Percentiles rank a stretch among this genome's conserved stretches.
Conservation (phyloP, 2,113 vertebrate genomes). For the Pogonocichla stellata region DNA sequence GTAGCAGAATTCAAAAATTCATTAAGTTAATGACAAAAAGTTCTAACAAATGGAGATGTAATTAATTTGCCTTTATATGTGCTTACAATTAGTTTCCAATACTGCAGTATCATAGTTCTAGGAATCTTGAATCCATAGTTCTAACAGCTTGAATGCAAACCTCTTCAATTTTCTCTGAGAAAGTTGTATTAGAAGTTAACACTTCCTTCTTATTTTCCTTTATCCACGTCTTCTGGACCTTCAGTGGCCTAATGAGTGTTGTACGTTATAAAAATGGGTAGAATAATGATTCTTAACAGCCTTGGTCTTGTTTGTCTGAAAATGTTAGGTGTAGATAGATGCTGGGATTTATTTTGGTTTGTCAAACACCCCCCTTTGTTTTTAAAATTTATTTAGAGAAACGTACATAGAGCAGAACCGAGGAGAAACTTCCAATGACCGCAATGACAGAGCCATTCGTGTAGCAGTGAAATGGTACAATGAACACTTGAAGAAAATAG, state of each 20-base stretch:
- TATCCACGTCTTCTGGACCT: neutral
- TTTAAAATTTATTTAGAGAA: conserved; percentile 75
- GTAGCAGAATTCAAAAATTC: neutral
- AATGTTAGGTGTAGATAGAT: neutral
- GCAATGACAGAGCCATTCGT: conserved; percentile 94
- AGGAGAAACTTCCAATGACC: conserved; percentile 92
- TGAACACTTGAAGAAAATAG: conserved; percentile 80
- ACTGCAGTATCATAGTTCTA: neutral
- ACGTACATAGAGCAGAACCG: conserved; percentile 89
- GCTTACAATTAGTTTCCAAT: neutral
- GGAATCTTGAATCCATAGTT: neutral
- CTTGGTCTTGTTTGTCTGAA: neutral
- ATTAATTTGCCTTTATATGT: neutral
- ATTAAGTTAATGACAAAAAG: neutral
- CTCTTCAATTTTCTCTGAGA: neutral
- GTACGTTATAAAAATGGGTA: neutral
- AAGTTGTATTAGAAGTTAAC: neutral
- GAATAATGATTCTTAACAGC: neutral
- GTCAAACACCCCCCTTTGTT: rapidly evolving
- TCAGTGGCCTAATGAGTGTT: neutral
- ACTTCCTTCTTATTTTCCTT: neutral
- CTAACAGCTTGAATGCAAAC: neutral
- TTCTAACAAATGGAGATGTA: neutral
- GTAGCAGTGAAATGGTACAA: conserved; percentile 90
- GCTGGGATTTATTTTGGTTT: neutral